Evolutionary conservation across 2,888 invertebrate genomes (phyloP), one percentile per base, ranked within the genome.

Genomic region (Marronus borbonicus): DNA sequence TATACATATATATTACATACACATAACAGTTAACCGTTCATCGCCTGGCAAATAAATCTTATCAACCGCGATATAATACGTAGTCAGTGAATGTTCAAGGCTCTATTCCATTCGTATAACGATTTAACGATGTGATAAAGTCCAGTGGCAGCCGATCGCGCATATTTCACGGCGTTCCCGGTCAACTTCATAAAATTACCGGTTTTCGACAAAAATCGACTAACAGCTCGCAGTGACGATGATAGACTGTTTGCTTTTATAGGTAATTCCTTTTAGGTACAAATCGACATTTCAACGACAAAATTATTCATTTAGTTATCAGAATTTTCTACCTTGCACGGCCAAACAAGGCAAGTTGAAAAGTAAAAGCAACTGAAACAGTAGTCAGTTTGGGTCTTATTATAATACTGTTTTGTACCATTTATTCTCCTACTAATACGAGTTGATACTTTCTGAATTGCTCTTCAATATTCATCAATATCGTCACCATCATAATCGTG

Each of bases 121-220:
- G 70, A 72, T 72, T 72, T 72, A 72, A 72, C 70, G 70, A 72
- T 72, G 58, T 72, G 70, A 72, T 72, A 72, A 72, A 72, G 70
- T 36, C 39, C 44, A 72, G 70, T 60, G 44, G 58, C 58, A 36
- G n/a, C 24, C 70, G 58, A 60, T 52, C 14, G 28, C 50, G 24
- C 14, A 44, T 44, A 49, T 14, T 39, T 36, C 68, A 52, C 14
- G 3, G 68, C 3, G 14, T 28, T 17, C 68, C 12, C 3, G 3
- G 50, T 50, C 44, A 44, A 66, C 10, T 39, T n/a, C n/a, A n/a
- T 66, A 20, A 39, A 20, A 17, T 12, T 62, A 28, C 12, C 62
- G 24, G 28, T 62, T 66, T 39, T 17, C 3, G 10, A 31, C 8
- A 44, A 44, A 66, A 49, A 17, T 66, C 4, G 12, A 1, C 12